Percentiles rank a stretch among this genome's conserved stretches.
Evolutionary conservation across 2,797 vertebrate genomes (phyloP).

Genomic region (Botia kubotai): DNA sequence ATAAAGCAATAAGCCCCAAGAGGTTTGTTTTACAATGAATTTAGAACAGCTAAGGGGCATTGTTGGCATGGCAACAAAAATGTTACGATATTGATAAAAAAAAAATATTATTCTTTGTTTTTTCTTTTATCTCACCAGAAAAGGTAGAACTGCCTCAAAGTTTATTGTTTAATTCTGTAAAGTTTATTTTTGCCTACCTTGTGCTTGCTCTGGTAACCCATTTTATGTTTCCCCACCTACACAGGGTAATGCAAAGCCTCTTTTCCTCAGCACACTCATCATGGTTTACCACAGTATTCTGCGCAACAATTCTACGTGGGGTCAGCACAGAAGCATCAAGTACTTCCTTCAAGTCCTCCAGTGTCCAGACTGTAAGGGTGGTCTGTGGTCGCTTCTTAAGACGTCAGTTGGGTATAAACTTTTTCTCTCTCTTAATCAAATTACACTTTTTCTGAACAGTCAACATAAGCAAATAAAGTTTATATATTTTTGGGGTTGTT

Average conservation of each 20-base stretch:
- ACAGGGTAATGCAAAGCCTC: conserved; percentile 70
- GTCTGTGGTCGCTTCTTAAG: conserved; percentile 76
- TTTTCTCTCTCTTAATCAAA: not conserved
- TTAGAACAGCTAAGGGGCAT: too few species aligned
- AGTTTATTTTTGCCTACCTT: not conserved
- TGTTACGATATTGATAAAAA: too few species aligned
- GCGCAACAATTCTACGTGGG: conserved; percentile 80
- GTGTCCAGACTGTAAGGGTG: conserved; percentile 77
- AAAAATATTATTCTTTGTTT: too few species aligned
- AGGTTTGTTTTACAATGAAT: too few species aligned
- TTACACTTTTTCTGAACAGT: not conserved
- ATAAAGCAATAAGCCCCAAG: too few species aligned
- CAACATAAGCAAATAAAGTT: not conserved
- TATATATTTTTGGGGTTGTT: not conserved
- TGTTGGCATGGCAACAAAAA: too few species aligned
- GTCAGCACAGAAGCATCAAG: conserved; percentile 70
- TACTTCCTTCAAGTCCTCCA: conserved; percentile 85
- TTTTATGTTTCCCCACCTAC: not conserved
- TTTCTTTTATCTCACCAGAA: too few species aligned
- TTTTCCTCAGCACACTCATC: conserved; percentile 72
- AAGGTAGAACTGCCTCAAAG: too few species aligned
- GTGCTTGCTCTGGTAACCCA: not conserved
- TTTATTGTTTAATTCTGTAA: too few species aligned
- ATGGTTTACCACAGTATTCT: conserved; percentile 76
- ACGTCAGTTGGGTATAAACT: conserved; percentile 74